Evolutionary conservation across 2,888 invertebrate species (phyloP).

Genomic region (Tipula helvola): DNA sequence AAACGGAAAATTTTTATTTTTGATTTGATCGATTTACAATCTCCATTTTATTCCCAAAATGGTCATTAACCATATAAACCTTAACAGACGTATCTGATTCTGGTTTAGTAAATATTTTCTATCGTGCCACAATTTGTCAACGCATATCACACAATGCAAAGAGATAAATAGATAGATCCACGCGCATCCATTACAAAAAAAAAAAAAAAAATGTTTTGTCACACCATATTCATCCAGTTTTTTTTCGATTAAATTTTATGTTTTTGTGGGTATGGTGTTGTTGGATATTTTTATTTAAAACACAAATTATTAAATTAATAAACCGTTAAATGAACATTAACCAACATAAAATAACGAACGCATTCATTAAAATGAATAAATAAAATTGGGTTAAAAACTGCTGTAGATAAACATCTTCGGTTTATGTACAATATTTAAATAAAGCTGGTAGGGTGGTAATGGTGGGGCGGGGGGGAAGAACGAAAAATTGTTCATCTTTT

Average conservation of each 20-base stretch:
- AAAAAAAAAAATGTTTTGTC: neutral
- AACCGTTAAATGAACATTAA: neutral
- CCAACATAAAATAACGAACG: neutral
- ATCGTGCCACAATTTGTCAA: neutral
- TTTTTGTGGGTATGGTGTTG: neutral
- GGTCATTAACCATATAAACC: neutral
- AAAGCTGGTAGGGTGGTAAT: neutral
- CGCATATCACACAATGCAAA: neutral
- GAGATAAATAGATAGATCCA: neutral
- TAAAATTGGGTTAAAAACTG: neutral
- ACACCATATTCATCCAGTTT: neutral
- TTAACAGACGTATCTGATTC: neutral
- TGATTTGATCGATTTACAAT: neutral
- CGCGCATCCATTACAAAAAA: no score
- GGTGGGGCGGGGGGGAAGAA: neutral
- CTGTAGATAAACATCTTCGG: neutral
- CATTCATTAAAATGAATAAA: neutral
- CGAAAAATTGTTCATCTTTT: neutral
- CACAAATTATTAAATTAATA: neutral
- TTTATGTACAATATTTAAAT: neutral
- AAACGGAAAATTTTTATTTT: neutral
- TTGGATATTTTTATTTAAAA: neutral
- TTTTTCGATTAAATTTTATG: neutral
- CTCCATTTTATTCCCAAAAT: neutral
- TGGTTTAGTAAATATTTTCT: neutral